Base-by-base conservation (phyloP, 2,797 vertebrate genomes). In the Chromis chromis region DNA sequence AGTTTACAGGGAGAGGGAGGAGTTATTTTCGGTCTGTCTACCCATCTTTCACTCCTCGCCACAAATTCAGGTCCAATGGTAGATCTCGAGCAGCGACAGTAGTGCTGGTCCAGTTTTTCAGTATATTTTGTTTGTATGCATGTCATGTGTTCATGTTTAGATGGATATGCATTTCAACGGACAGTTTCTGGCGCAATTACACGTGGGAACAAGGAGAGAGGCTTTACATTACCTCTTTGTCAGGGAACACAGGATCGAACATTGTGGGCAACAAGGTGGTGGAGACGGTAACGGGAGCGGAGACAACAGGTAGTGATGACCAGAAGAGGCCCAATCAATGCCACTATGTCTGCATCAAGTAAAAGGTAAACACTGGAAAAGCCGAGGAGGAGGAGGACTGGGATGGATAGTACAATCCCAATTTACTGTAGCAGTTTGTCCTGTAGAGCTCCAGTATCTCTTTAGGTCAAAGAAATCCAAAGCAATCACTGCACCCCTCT, bases 361-460 rank as follows among this genome's bases (percentile, higher is more conserved):
- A 25, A 70, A 87, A 67, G 65, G 74, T 68, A 72, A 80, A 88
- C 68, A 86, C 78, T 49, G 83, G 79, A 82, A 53, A 85, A 76
- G 78, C 56, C 0, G 10, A 78, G 68, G 65, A 62, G 55, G 56
- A 70, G 72, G 73, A 78, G 6, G 6, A 46, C 69, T 48, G 66
- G 58, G 70, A 59, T 44, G 64, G 70, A 81, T 64, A 56, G 71
- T 54, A 57, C 69, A 65, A 74, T 77, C 65, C 76, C 31, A 21
- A 61, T 80, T 74, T 71, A 70, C 65, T 65, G 76, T 57, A 52
- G 64, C 19, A 60, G 68, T 70, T 19, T 55, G 33, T 76, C 65
- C 72, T 64, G 56, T 65, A 10, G 33, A 61, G 59, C 59, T 62
- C 59, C 71, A 60, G 70, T 10, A 3, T 76, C 74, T 84, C 58